Percentiles rank a stretch among this genome's conserved stretches.
These are phyloP conservation scores for Dryobota labecula DNA, from an alignment of 2,888 invertebrate genomes.

Conservation along the genomic window DNA sequence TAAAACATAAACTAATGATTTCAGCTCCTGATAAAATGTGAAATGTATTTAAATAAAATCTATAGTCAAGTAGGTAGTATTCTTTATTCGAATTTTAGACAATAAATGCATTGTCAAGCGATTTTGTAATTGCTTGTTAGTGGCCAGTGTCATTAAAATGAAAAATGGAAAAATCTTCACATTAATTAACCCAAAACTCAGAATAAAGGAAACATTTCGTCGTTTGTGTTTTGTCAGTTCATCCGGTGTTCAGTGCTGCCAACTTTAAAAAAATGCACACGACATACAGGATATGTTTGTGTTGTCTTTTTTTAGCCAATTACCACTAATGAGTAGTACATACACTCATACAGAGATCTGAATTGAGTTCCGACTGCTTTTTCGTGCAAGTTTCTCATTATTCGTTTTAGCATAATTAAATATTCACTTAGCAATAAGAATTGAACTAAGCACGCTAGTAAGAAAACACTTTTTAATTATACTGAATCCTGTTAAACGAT, in stretches of 20 bases:
- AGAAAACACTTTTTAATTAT: neutral
- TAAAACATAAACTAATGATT: neutral
- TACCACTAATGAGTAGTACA: constrained; percentile 53
- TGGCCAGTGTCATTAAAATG: neutral
- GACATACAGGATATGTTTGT: constrained; percentile 26
- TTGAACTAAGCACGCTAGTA: neutral
- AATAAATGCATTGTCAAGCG: neutral
- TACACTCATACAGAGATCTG: neutral
- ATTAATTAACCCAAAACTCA: constrained; percentile 44
- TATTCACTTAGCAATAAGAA: neutral
- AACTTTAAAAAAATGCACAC: constrained; percentile 47
- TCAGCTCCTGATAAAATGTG: neutral
- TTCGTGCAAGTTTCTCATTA: constrained; percentile 13
- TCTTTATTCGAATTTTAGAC: neutral
- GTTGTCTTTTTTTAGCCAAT: constrained; percentile 58
- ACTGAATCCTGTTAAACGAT: neutral
- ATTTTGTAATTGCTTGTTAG: neutral
- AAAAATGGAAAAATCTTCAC: neutral
- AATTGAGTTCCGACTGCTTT: constrained; percentile 9
- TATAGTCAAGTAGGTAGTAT: neutral
- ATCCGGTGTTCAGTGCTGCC: constrained; percentile 47
- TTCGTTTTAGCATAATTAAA: constrained; percentile 4
- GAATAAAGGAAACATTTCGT: constrained; percentile 35
- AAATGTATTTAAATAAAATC: neutral
- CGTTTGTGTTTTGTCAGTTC: constrained; percentile 48